Conservation (phyloP, 2,797 vertebrate species). For the Novumbra hubbsi region DNA sequence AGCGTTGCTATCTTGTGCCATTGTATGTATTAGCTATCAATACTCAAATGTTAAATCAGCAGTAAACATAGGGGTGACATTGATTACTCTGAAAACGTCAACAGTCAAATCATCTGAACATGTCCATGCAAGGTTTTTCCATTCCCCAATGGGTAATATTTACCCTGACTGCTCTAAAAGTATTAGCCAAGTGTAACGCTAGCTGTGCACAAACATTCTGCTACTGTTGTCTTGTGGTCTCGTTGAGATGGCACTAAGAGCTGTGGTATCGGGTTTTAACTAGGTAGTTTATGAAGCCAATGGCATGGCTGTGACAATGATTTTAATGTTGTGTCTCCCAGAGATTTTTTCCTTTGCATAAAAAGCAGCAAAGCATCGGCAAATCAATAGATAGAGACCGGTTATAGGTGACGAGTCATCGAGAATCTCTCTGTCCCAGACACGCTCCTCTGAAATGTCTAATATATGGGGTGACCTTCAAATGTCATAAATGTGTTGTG, state of each 20-base stretch:
- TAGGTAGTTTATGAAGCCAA: constrained; percentile 56
- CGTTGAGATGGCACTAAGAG: constrained; percentile 9
- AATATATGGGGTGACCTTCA: constrained; percentile 99
- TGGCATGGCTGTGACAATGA: constrained; percentile 68
- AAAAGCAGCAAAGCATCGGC: constrained; percentile 46
- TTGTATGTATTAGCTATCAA: neutral
- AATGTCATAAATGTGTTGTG: constrained; percentile 99
- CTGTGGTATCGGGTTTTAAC: constrained; percentile 50
- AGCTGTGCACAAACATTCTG: neutral
- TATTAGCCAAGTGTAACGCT: neutral
- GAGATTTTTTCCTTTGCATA: constrained; percentile 70
- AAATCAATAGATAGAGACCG: constrained; percentile 63
- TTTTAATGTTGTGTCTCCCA: constrained; percentile 64
- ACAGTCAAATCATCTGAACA: neutral
- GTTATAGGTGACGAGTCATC: constrained; percentile 48
- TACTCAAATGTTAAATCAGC: neutral
- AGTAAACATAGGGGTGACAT: neutral
- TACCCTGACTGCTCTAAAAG: neutral
- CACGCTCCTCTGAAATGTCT: constrained; percentile 90
- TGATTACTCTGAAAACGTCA: neutral
- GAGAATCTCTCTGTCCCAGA: constrained; percentile 86
- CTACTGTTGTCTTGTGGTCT: constrained; percentile 42
- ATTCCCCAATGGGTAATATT: neutral
- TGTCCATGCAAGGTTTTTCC: neutral
- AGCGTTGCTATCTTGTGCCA: neutral